Evolutionary conservation across 1,140 invertebrate genomes (phyloP), one percentile per base, ranked within the genome.

Genomic region (Brachionus manjavacas): DNA sequence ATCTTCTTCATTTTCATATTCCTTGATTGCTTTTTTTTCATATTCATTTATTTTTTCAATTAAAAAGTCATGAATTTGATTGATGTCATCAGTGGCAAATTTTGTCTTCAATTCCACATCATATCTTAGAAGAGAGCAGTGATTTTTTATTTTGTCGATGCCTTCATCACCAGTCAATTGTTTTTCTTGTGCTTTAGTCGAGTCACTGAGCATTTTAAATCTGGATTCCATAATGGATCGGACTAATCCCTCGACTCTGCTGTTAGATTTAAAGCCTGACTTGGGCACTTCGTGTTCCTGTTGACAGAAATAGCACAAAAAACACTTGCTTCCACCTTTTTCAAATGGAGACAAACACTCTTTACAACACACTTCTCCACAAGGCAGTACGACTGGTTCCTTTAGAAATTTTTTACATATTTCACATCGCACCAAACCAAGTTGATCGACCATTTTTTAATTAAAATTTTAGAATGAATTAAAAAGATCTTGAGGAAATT

Each of bases 31-130:
- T 39, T 72, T 72, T 72, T 35, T 72, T 39, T 72, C 68, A 72
- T 39, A 72, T 14, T 72, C 68, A 72, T 72, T 72, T 39, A 72
- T 72, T 72, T 72, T 72, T 8, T 72, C 31, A 3, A 72, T 72
- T 16, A 72, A 72, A 39, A 72, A 39, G 3, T 72, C 68, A 16
- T 72, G 68, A 3, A 16, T 41, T n/a, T 39, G 68, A 72, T 72
- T 39, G 14, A 72, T n/a, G 11, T 72, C 28, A 39, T 72, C 28
- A 39, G n/a, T 35, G n/a, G 68, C 31, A 2, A 72, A 72, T 72
- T 72, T 72, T 39, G 68, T 39, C n/a, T 72, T 72, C 28, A 72
- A 39, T 35, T 72, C 68, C 11, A 72, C 68, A 9, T 72, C 68
- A 39, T 72, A 72, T 72, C 31, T 72, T n/a, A 72, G 14, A 1